Percentiles rank a stretch among this genome's conserved stretches.
Conservation (phyloP, 2,888 invertebrate species). For the Rhabditophanes sp. region DNA sequence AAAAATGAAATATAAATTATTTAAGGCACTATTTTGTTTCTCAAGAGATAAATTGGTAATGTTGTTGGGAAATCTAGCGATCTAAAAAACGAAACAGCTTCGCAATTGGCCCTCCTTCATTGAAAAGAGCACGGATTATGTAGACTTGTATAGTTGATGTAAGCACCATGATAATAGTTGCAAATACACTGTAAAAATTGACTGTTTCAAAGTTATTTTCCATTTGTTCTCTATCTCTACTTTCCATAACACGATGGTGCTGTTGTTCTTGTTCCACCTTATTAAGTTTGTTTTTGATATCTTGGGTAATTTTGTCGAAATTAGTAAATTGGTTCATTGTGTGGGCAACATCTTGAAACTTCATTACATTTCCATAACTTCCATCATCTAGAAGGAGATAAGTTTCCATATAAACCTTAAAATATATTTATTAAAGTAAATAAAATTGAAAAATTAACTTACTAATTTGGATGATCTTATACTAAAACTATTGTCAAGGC, state of each 20-base stretch:
- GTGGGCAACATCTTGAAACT: too few relatives aligned
- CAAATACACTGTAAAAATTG: slow-evolving; percentile 61
- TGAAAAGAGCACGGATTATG: too few relatives aligned
- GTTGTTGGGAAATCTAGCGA: too few relatives aligned
- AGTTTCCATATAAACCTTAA: slow-evolving; percentile 17
- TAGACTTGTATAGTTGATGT: too few relatives aligned
- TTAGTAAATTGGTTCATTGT: too few relatives aligned
- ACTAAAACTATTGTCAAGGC: slow-evolving; percentile 70
- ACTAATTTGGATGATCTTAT: slow-evolving; percentile 60
- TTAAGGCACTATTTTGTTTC: too few relatives aligned
- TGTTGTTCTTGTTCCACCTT: slow-evolving; percentile 48
- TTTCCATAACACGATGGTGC: slow-evolving; percentile 57
- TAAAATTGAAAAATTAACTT: slow-evolving; percentile 6
- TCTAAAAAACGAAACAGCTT: too few relatives aligned
- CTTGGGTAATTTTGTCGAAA: slow-evolving; percentile 23
- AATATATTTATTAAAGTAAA: not conserved
- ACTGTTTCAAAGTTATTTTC: slow-evolving; percentile 66
- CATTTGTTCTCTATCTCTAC: slow-evolving; percentile 61
- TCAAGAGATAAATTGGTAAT: too few relatives aligned
- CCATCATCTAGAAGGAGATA: too few relatives aligned
- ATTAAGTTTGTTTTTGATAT: slow-evolving; percentile 49
- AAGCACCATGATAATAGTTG: slow-evolving; percentile 58
- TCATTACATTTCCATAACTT: too few relatives aligned
- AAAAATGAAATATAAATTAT: too few relatives aligned
- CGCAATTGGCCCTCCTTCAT: too few relatives aligned